Evolutionary conservation across 2,888 invertebrate species (phyloP).

Genomic region (Drosophila hamatofila): DNA sequence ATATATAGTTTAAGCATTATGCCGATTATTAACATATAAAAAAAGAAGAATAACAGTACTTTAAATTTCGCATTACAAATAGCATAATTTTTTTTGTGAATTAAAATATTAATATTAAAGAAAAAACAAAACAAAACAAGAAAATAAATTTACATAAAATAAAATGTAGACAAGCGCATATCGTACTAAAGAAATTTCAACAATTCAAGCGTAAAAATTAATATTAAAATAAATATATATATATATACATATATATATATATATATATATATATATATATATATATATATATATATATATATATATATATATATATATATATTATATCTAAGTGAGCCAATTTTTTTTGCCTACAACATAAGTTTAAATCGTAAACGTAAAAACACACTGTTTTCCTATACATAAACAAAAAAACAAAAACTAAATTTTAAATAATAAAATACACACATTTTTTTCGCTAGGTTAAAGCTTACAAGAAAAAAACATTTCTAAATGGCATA

Average conservation of each 20-base stretch:
- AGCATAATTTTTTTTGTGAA: constrained; percentile 74
- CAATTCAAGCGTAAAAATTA: constrained; percentile 44
- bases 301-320: constrained; percentile 26
- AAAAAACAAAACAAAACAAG: constrained; percentile 31
- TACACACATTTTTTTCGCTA: constrained; percentile 67
- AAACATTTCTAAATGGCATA: constrained; percentile 50
- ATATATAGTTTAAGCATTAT: constrained; percentile 48
- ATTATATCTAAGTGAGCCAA: constrained; percentile 66
- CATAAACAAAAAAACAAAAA: constrained; percentile 31
- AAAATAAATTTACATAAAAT: constrained; percentile 33
- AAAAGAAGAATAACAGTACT: constrained; percentile 53
- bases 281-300: constrained; percentile 19
- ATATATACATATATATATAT: constrained; percentile 22
- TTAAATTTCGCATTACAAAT: constrained; percentile 71
- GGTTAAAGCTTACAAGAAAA: constrained; percentile 60
- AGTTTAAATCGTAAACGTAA: constrained; percentile 64
- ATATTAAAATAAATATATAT: constrained; percentile 33
- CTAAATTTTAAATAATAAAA: constrained; percentile 51
- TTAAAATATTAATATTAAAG: constrained; percentile 58
- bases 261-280: no score
- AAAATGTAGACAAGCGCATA: constrained; percentile 66
- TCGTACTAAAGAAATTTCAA: constrained; percentile 69
- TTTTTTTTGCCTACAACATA: constrained; percentile 69
- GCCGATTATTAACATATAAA: constrained; percentile 63
- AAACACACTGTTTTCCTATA: constrained; percentile 72